A percentile compares a stretch with the other conserved stretches of the same genome.
Evolutionary conservation across 2,888 invertebrate genomes (phyloP).

Genomic region (Gastrophysa polygoni): DNA sequence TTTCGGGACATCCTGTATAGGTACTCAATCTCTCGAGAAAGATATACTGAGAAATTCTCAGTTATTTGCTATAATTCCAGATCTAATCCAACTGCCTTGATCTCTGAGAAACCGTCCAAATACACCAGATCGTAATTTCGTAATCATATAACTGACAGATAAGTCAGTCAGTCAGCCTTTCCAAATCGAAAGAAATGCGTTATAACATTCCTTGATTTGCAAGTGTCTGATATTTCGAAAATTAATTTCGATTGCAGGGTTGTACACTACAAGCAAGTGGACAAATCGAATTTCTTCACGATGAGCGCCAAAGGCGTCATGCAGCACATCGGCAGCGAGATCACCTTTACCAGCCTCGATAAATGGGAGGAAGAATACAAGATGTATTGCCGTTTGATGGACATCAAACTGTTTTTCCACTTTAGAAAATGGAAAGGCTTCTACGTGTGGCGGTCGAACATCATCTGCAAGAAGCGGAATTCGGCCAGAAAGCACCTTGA

Average conservation of each 20-base stretch:
- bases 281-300: slow-evolving; percentile 76
- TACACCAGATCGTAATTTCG: too few relatives aligned
- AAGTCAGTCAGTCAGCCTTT: too few relatives aligned
- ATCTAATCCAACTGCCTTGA: too few relatives aligned
- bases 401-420: slow-evolving; percentile 71
- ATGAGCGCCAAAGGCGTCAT: slow-evolving; percentile 83
- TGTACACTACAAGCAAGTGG: slow-evolving; percentile 69
- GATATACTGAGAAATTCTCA: too few relatives aligned
- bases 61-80: too few relatives aligned
- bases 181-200: too few relatives aligned
- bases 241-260: slow-evolving; percentile 61
- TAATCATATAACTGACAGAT: too few relatives aligned
- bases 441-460: slow-evolving; percentile 51
- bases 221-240: too few relatives aligned
- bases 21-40: too few relatives aligned
- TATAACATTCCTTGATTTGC: too few relatives aligned
- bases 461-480: slow-evolving; percentile 71
- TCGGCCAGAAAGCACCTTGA: slow-evolving; percentile 65
- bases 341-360: slow-evolving; percentile 77
- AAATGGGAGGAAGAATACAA: slow-evolving; percentile 84
- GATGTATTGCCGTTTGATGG: slow-evolving; percentile 77
- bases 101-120: too few relatives aligned
- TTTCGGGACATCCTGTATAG: too few relatives aligned
- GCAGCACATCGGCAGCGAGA: slow-evolving; percentile 73
- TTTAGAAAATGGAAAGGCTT: slow-evolving; percentile 73